Conservation (phyloP, 2,113 vertebrate genomes). For the Danio rerio region DNA sequence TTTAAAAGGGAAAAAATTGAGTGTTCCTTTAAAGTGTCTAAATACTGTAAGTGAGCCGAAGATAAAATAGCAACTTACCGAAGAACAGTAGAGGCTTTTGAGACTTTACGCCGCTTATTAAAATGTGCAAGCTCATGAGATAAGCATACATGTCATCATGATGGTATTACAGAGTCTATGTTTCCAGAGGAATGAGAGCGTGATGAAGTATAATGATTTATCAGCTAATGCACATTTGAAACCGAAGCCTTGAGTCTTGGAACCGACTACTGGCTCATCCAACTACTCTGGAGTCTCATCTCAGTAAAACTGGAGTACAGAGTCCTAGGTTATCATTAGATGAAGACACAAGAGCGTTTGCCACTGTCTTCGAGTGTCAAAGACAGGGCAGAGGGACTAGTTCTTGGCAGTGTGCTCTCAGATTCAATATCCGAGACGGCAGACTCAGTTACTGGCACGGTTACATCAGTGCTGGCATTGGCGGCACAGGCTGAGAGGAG, state of each 20-base stretch:
- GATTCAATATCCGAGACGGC: conserved; percentile 74
- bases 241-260: neutral
- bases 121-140: conserved; percentile 60
- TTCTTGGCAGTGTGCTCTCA: conserved; percentile 63
- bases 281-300: conserved; percentile 9
- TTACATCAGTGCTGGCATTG: conserved; percentile 78
- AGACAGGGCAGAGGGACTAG: conserved; percentile 59
- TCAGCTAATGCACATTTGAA: conserved; percentile 34
- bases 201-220: conserved; percentile 39
- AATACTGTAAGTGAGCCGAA: conserved; percentile 71
- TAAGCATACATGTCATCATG: conserved; percentile 60
- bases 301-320: conserved; percentile 6
- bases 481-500: conserved; percentile 67
- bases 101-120: conserved; percentile 54
- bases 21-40: conserved; percentile 58
- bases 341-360: neutral
- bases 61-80: conserved; percentile 53
- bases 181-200: conserved; percentile 40
- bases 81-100: neutral
- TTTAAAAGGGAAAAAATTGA: too few species aligned
- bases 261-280: conserved; percentile 10
- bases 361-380: neutral
- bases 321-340: neutral
- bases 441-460: conserved; percentile 75
- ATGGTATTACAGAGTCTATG: conserved; percentile 47